Percentiles rank a stretch among this genome's conserved stretches.
phyloP scores from a whole-genome alignment of 2,113 vertebrate species.

The Gasterosteus nipponicus region DNA sequence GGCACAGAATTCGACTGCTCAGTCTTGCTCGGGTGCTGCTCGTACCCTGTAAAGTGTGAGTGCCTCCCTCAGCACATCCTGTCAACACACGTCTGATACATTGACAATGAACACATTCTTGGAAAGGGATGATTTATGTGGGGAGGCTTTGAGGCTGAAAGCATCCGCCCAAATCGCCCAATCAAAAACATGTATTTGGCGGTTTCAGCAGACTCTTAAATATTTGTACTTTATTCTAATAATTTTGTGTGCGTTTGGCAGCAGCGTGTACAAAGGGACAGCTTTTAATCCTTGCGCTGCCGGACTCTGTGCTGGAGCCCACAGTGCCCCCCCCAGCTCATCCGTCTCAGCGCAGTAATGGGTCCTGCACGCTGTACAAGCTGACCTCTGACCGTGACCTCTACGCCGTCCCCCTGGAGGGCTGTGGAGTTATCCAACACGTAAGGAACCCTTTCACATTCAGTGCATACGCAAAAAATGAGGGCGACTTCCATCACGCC shows the following conservation, averaged over 20 bases:
- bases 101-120: neutral
- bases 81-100: slow-evolving; percentile 10
- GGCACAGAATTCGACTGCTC: slow-evolving; percentile 25
- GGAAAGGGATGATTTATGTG: neutral
- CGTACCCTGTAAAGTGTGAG: slow-evolving; percentile 45
- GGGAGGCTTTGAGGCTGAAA: neutral
- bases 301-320: slow-evolving; percentile 49
- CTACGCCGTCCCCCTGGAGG: slow-evolving; percentile 55
- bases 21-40: slow-evolving; percentile 30
- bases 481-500: too few species aligned
- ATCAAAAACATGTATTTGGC: neutral
- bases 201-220: neutral
- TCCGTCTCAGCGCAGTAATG: slow-evolving; percentile 10
- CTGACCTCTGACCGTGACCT: slow-evolving; percentile 57
- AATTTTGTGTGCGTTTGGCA: neutral
- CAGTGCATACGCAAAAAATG: neutral
- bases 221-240: neutral
- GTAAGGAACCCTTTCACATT: slow-evolving; percentile 32
- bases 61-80: neutral
- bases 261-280: slow-evolving; percentile 56
- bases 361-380: slow-evolving; percentile 51
- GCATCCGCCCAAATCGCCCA: neutral
- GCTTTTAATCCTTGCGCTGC: slow-evolving; percentile 55
- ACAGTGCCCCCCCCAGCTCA: neutral
- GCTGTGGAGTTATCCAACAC: slow-evolving; percentile 57